A percentile compares a stretch with the other conserved stretches of the same genome.
Conservation (phyloP, 2,797 vertebrate genomes). For the Syngnathus acus region DNA sequence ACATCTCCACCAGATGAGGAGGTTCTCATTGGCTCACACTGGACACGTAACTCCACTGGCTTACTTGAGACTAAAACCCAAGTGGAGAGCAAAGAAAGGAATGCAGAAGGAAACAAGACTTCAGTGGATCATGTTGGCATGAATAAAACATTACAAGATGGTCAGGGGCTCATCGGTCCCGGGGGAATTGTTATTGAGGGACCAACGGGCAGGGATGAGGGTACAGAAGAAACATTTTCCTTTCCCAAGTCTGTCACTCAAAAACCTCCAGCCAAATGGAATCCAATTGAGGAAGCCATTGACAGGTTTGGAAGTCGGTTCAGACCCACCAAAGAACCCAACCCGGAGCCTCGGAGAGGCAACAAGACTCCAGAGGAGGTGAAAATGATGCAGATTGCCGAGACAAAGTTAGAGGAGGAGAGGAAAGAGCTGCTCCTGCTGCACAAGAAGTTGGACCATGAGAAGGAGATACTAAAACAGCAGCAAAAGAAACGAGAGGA, state of each 20-base stretch:
- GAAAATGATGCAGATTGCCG: slow-evolving; percentile 38
- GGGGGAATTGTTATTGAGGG: slow-evolving; percentile 20
- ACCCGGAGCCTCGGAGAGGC: slow-evolving; percentile 50
- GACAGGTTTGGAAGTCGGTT: slow-evolving; percentile 23
- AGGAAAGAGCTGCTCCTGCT: slow-evolving; percentile 60
- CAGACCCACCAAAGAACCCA: slow-evolving; percentile 55
- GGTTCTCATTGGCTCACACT: slow-evolving; percentile 39
- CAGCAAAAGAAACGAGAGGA: slow-evolving; percentile 53
- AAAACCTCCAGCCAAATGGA: slow-evolving; percentile 21
- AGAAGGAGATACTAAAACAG: slow-evolving; percentile 58
- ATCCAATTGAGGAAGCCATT: slow-evolving; percentile 17
- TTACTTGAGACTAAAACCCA: slow-evolving; percentile 27
- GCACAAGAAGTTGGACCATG: slow-evolving; percentile 63
- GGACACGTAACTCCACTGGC: slow-evolving; percentile 50
- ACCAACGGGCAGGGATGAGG: slow-evolving; percentile 7
- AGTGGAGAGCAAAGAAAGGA: slow-evolving; percentile 11
- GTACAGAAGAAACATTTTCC: slow-evolving; percentile 32
- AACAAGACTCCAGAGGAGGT: slow-evolving; percentile 59
- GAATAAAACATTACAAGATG: slow-evolving; percentile 10
- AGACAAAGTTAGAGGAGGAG: slow-evolving; percentile 58
- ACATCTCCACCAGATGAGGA: slow-evolving; percentile 27
- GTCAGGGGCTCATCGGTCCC: slow-evolving; percentile 28
- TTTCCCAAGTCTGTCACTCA: slow-evolving; percentile 33
- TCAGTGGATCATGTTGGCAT: slow-evolving; percentile 19
- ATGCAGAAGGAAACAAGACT: slow-evolving; percentile 30